phyloP scores from a whole-genome alignment of 2,113 vertebrate genomes.

The Notechis scutatus region DNA sequence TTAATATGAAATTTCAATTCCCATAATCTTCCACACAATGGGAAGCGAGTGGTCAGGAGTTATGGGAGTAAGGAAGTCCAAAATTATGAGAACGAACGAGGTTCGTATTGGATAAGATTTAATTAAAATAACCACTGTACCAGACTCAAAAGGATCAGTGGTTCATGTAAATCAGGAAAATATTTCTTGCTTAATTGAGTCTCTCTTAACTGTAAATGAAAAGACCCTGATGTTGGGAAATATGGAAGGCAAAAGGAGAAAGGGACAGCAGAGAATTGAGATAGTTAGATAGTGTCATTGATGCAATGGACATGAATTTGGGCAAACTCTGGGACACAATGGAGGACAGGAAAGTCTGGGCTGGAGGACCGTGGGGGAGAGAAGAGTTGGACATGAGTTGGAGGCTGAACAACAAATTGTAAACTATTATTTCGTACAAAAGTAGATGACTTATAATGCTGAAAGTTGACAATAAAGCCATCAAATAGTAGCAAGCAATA shows the following conservation, averaged over 20 bases:
- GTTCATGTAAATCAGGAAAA: not conserved
- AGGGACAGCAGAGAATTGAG: not conserved
- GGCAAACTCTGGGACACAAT: not conserved
- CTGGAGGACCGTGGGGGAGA: not conserved
- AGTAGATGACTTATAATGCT: not conserved
- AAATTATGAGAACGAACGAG: not conserved
- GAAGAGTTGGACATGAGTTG: not conserved
- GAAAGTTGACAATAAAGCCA: not conserved
- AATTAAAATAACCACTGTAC: not conserved
- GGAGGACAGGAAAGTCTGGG: not conserved
- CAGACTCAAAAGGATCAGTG: not conserved
- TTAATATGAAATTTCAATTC: not conserved
- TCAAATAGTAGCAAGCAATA: not conserved
- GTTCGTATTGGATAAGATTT: not conserved
- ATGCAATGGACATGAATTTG: not conserved
- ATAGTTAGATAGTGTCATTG: not conserved
- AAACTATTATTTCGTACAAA: not conserved
- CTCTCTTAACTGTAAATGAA: not conserved
- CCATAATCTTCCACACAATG: not conserved
- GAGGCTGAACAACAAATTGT: not conserved
- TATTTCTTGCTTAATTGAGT: not conserved
- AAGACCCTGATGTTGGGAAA: not conserved
- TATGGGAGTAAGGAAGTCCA: not conserved
- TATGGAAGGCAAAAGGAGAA: not conserved
- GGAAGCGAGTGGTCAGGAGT: not conserved